These are phyloP conservation scores for Nanorana parkeri DNA, from an alignment of 2,113 vertebrate species.

Conservation along the genomic window DNA sequence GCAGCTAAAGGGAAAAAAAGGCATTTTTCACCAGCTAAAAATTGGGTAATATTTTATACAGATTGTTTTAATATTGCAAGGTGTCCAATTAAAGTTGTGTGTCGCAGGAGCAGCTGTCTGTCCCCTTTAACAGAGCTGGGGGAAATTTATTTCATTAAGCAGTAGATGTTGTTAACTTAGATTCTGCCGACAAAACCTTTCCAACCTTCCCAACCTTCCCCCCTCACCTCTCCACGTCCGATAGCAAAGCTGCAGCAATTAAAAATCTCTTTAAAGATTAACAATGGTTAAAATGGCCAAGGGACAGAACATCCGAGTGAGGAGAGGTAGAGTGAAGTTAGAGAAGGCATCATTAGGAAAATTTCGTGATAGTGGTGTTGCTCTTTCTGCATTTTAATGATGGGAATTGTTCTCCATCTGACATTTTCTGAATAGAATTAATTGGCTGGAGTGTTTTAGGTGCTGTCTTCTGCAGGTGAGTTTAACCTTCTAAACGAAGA, in stretches of 20 bases:
- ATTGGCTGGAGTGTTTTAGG: constrained; percentile 47
- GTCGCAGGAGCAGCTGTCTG: background rate
- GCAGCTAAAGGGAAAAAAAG: background rate
- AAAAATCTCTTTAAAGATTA: constrained; percentile 59
- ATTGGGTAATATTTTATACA: background rate
- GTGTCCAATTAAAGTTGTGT: constrained; percentile 2
- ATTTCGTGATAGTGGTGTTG: constrained; percentile 40
- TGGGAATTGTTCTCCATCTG: constrained; percentile 43
- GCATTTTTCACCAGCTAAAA: background rate
- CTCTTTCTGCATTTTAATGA: constrained; percentile 55
- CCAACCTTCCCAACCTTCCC: constrained; percentile 32
- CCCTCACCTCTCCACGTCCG: constrained; percentile 50
- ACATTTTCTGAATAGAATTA: constrained; percentile 56
- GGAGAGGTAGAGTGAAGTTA: constrained; percentile 51
- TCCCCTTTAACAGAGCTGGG: constrained; percentile 11
- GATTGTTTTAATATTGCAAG: constrained; percentile 20
- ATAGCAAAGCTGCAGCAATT: constrained; percentile 52
- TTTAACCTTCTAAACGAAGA: constrained; percentile 49
- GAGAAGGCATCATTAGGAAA: constrained; percentile 55
- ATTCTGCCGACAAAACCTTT: constrained; percentile 39
- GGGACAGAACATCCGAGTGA: constrained; percentile 53
- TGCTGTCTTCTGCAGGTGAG: constrained; percentile 36
- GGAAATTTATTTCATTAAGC: constrained; percentile 24
- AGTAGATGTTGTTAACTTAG: constrained; percentile 3
- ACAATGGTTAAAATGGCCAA: constrained; percentile 58